Evolutionary conservation across 1,140 invertebrate genomes (phyloP).

Genomic region (Sinella curviseta): DNA sequence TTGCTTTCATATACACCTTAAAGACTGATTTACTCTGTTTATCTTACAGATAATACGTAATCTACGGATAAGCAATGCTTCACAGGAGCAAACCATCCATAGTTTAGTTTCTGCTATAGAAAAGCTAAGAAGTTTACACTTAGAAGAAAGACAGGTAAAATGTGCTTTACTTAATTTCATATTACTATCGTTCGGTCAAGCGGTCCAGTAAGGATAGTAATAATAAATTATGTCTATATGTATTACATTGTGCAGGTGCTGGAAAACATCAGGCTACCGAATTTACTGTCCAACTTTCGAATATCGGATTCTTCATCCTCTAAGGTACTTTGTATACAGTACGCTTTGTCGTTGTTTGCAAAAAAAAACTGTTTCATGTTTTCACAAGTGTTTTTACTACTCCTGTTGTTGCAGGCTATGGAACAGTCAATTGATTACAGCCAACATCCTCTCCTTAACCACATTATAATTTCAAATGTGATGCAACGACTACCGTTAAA

Average conservation of each 20-base stretch:
- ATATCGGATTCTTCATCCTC: background rate
- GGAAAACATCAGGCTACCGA: background rate
- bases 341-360: background rate
- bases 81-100: constrained; percentile 20
- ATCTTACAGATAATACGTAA: constrained; percentile 9
- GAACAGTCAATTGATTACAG: background rate
- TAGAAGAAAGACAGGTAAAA: background rate
- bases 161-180: background rate
- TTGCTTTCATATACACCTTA: background rate
- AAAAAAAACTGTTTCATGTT: background rate
- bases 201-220: too few species aligned
- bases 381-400: background rate
- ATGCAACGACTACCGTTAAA: constrained; percentile 7
- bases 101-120: constrained; percentile 6
- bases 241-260: constrained; percentile 7
- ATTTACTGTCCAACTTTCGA: background rate
- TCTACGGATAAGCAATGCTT: background rate
- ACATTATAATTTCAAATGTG: constrained; percentile 7
- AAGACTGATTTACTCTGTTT: background rate
- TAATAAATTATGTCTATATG: background rate
- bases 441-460: background rate
- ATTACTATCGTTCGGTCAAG: background rate
- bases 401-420: background rate
- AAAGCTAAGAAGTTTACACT: constrained; percentile 1
- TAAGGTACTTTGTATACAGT: background rate